Evolutionary conservation across 2,797 vertebrate genomes (phyloP).

Genomic region (Siniperca obscura): DNA sequence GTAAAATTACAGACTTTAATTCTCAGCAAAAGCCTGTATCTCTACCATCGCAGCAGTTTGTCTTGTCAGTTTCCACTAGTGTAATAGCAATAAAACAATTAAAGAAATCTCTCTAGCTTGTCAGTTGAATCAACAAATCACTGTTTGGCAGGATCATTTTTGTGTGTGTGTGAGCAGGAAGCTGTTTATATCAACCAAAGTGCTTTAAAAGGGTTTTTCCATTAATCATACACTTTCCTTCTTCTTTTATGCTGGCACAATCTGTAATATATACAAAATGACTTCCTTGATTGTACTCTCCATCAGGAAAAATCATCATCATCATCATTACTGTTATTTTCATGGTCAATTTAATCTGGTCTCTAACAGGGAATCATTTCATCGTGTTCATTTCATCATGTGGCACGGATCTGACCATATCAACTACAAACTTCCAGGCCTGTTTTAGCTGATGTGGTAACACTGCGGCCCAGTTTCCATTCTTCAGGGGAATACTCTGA

Average conservation of each 20-base stretch:
- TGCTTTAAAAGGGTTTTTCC: constrained; percentile 23
- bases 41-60: neutral
- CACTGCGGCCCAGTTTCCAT: constrained; percentile 34
- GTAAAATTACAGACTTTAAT: neutral
- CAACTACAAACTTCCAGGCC: constrained; percentile 27
- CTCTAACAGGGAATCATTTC: constrained; percentile 41
- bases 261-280: constrained; percentile 26
- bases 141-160: constrained; percentile 15
- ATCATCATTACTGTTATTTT: constrained; percentile 45
- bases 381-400: constrained; percentile 32
- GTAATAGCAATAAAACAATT: constrained; percentile 4
- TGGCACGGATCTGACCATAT: constrained; percentile 42
- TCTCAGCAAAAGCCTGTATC: neutral
- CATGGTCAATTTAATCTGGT: constrained; percentile 47
- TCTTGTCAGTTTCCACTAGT: constrained; percentile 3
- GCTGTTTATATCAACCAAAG: constrained; percentile 12
- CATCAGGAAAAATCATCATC: constrained; percentile 57
- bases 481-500: constrained; percentile 35
- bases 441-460: constrained; percentile 39
- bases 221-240: constrained; percentile 17
- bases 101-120: constrained; percentile 8
- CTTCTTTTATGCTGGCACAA: constrained; percentile 24
- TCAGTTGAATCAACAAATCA: constrained; percentile 36
- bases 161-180: constrained; percentile 23
- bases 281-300: constrained; percentile 56